Evolutionary conservation across 2,888 invertebrate species (phyloP).

Genomic region (Molanna angustata): DNA sequence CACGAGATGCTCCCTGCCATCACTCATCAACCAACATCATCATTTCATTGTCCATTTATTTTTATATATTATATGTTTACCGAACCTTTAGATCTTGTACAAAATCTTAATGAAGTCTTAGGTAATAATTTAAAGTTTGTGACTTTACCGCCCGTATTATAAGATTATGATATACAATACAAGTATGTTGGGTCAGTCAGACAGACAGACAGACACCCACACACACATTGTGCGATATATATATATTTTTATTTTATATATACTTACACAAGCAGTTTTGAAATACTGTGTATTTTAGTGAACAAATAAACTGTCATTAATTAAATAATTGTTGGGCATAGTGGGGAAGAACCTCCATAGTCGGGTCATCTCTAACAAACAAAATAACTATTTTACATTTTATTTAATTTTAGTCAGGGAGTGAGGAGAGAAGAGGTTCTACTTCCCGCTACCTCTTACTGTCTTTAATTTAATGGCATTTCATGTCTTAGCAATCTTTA

Average conservation of each 20-base stretch:
- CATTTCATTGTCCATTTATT: slow-evolving; percentile 19
- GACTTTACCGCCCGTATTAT: slow-evolving; percentile 12
- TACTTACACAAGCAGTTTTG: slow-evolving; percentile 30
- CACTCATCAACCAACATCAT: not conserved
- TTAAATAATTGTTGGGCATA: too few relatives aligned
- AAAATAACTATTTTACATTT: slow-evolving; percentile 26
- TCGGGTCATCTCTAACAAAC: too few relatives aligned
- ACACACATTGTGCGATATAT: slow-evolving; percentile 20
- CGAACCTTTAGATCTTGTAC: slow-evolving; percentile 32
- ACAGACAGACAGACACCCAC: slow-evolving; percentile 10
- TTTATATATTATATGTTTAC: slow-evolving; percentile 41
- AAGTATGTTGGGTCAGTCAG: slow-evolving; percentile 2
- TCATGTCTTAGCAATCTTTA: slow-evolving; percentile 27
- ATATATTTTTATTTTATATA: slow-evolving; percentile 31
- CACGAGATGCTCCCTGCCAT: not conserved
- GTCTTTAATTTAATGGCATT: slow-evolving; percentile 15
- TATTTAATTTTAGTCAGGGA: slow-evolving; percentile 12
- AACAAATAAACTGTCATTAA: slow-evolving; percentile 29
- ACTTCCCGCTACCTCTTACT: slow-evolving; percentile 3
- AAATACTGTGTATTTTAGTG: slow-evolving; percentile 32
- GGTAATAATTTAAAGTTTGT: slow-evolving; percentile 16
- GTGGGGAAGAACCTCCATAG: too few relatives aligned
- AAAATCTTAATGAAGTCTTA: slow-evolving; percentile 20
- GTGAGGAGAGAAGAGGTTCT: not conserved
- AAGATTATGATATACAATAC: not conserved